Evolutionary conservation across 2,113 vertebrate genomes (phyloP).

Genomic region (Melospiza georgiana): DNA sequence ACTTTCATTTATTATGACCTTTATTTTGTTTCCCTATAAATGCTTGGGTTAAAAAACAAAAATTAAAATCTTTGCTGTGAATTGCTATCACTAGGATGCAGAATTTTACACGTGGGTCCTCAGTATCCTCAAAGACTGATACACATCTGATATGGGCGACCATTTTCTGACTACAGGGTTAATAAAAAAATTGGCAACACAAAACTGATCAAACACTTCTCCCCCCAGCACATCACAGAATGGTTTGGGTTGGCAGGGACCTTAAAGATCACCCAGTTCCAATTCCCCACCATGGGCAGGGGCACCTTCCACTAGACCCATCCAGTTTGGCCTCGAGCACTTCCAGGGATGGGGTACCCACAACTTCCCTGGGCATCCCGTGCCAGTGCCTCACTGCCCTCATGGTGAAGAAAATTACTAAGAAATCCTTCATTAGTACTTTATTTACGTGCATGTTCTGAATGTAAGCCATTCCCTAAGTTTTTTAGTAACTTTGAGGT

Average conservation of each 20-base stretch:
- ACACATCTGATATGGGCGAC: neutral
- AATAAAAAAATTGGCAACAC: neutral
- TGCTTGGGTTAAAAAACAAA: neutral
- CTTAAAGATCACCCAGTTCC: neutral
- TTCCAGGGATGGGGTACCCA: neutral
- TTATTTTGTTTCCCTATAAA: neutral
- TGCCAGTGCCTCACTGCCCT: neutral
- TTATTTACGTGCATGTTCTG: neutral
- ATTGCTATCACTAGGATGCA: neutral
- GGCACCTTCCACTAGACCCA: neutral
- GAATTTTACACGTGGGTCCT: neutral
- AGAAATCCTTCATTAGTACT: neutral
- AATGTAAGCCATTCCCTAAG: neutral
- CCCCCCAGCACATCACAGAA: neutral
- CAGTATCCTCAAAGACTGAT: neutral
- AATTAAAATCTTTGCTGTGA: neutral
- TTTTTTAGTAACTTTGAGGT: neutral
- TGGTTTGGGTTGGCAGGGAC: neutral
- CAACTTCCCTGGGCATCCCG: neutral
- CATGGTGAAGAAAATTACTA: neutral
- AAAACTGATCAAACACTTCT: neutral
- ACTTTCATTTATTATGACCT: neutral
- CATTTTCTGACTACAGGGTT: neutral
- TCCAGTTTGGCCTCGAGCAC: neutral
- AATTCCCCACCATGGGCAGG: neutral